These are phyloP conservation scores for Anodontia alba DNA, from an alignment of 2,888 invertebrate genomes.

Conservation along the genomic window DNA sequence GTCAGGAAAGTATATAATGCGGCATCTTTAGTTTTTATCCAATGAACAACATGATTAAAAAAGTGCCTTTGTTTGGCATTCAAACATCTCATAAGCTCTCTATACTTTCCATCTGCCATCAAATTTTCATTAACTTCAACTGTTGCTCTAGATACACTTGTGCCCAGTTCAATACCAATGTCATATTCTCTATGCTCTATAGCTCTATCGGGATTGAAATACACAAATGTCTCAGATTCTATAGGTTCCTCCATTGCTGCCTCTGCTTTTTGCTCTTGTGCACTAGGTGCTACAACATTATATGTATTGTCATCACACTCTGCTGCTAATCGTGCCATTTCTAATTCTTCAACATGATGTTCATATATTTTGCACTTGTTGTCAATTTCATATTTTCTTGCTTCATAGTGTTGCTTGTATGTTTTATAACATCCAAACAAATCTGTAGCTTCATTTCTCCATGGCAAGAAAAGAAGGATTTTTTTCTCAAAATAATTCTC, in stretches of 20 bases:
- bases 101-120: conserved; percentile 1
- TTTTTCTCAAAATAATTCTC: conserved; percentile 32
- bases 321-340: conserved; percentile 1
- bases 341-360: conserved; percentile 24
- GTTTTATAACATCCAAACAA: neutral
- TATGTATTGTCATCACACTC: conserved; percentile 21
- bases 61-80: conserved; percentile 8
- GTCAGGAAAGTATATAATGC: conserved; percentile 14
- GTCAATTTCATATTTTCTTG: conserved; percentile 5
- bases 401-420: conserved; percentile 14
- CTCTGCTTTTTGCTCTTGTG: conserved; percentile 23
- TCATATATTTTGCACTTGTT: conserved; percentile 31
- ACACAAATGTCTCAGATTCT: conserved; percentile 4
- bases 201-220: neutral
- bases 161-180: neutral
- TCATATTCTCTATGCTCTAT: neutral
- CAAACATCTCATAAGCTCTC: neutral
- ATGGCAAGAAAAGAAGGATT: conserved; percentile 31
- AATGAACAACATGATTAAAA: conserved; percentile 20
- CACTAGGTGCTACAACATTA: conserved; percentile 33
- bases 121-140: conserved; percentile 9
- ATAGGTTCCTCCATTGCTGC: conserved; percentile 28
- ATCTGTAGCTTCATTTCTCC: conserved; percentile 20
- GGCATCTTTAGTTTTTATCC: conserved; percentile 15
- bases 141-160: neutral